Evolutionary conservation across 2,113 vertebrate species (phyloP).

Genomic region (Circaetus gallicus): DNA sequence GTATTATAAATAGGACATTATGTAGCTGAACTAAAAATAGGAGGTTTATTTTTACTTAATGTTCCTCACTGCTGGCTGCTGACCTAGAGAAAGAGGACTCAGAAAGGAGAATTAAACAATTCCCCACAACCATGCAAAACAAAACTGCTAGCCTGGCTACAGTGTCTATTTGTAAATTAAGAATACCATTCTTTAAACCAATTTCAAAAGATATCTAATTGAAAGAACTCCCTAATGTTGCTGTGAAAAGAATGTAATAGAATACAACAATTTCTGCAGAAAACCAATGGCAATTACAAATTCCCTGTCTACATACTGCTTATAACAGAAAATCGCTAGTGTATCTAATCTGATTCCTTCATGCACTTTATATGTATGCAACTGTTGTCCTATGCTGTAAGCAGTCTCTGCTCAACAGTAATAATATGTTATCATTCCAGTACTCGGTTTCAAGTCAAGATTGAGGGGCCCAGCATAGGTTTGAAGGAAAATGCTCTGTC

Average conservation of each 20-base stretch:
- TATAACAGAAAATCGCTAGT: neutral
- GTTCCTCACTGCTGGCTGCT: conserved; percentile 38
- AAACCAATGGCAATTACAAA: neutral
- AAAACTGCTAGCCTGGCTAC: neutral
- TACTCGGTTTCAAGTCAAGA: neutral
- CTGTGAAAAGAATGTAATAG: neutral
- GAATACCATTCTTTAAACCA: neutral
- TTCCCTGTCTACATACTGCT: neutral
- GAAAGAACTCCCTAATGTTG: neutral
- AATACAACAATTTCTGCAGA: neutral
- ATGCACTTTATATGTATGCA: neutral
- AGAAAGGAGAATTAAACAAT: conserved; percentile 43
- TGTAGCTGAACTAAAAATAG: conserved; percentile 66
- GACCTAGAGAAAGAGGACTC: conserved; percentile 49
- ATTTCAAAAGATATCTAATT: neutral
- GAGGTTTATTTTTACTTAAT: conserved; percentile 66
- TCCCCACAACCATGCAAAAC: neutral
- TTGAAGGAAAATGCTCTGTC: neutral
- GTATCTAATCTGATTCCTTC: neutral
- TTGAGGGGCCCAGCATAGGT: neutral
- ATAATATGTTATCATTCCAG: neutral
- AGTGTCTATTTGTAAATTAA: neutral
- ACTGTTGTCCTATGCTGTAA: neutral
- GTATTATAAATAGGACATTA: conserved; percentile 61
- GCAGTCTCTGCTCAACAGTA: neutral